Percentiles rank a stretch among this genome's conserved stretches.
phyloP scores from a whole-genome alignment of 1,140 invertebrate species.

The Telenomus remus region DNA sequence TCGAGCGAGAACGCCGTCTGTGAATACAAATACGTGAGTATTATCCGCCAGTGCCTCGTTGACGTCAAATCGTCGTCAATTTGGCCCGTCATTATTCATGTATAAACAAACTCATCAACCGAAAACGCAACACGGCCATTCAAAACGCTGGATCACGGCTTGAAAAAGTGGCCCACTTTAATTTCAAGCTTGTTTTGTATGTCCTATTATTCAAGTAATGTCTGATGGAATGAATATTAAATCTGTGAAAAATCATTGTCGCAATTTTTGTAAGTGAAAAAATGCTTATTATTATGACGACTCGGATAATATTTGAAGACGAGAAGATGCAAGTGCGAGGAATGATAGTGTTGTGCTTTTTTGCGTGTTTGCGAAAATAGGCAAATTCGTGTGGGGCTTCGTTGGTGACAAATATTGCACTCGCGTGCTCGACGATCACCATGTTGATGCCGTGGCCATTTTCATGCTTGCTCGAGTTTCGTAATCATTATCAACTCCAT shows the following conservation, averaged over 20 bases:
- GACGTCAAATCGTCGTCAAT: not conserved
- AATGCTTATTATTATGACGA: not conserved
- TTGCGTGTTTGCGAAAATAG: not conserved
- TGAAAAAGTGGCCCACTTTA: conserved; percentile 49
- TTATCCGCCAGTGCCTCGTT: not conserved
- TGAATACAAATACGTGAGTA: conserved; percentile 64
- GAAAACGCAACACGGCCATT: conserved; percentile 44
- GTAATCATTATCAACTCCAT: conserved; percentile 75
- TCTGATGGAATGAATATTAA: no score
- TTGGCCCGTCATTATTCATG: not conserved
- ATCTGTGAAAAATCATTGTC: no score
- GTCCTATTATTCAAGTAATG: no score
- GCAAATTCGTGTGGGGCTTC: not conserved
- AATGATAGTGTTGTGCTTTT: not conserved
- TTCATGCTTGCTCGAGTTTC: conserved; percentile 73
- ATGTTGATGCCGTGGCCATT: conserved; percentile 73
- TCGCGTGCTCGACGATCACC: conserved; percentile 37
- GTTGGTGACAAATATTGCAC: conserved; percentile 1
- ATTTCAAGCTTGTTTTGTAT: conserved; percentile 1
- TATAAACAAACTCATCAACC: not conserved
- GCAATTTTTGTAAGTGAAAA: not conserved
- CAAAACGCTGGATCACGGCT: conserved; percentile 63
- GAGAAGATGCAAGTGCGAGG: not conserved
- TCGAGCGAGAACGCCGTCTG: conserved; percentile 57
- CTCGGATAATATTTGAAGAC: no score